phyloP scores from a whole-genome alignment of 2,113 vertebrate genomes.

The Grammomys dolichurus region DNA sequence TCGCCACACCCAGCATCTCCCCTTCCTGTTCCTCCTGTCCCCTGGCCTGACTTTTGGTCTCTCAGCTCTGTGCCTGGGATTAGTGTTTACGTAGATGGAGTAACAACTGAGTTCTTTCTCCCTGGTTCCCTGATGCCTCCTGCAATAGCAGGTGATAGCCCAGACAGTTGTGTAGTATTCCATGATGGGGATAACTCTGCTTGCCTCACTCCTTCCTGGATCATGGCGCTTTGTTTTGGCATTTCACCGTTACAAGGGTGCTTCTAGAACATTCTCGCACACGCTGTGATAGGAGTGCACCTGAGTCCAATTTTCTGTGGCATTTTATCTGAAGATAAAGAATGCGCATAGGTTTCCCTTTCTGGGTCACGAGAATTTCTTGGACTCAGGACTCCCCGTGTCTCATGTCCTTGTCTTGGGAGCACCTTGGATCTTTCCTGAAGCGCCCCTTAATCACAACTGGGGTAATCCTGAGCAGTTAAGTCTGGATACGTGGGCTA shows the following conservation, averaged over 20 bases:
- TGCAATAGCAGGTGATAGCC: background rate
- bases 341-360: background rate
- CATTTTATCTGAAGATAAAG: conserved; percentile 15
- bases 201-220: background rate
- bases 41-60: rapidly evolving
- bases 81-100: rapidly evolving
- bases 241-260: rapidly evolving
- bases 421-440: background rate
- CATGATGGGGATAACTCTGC: rapidly evolving
- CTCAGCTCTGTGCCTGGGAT: background rate
- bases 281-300: background rate
- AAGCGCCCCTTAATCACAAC: background rate
- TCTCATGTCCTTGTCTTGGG: rapidly evolving
- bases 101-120: rapidly evolving
- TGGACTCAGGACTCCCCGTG: background rate
- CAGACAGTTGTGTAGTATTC: background rate
- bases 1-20: rapidly evolving
- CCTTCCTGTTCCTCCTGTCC: background rate
- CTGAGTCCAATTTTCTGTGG: background rate
- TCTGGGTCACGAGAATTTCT: background rate
- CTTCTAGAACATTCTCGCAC: background rate
- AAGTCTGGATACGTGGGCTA: background rate
- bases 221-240: rapidly evolving
- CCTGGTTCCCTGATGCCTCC: rapidly evolving
- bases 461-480: background rate